Conservation (phyloP, 2,888 invertebrate species). For the Petrolisthes cinctipes region DNA sequence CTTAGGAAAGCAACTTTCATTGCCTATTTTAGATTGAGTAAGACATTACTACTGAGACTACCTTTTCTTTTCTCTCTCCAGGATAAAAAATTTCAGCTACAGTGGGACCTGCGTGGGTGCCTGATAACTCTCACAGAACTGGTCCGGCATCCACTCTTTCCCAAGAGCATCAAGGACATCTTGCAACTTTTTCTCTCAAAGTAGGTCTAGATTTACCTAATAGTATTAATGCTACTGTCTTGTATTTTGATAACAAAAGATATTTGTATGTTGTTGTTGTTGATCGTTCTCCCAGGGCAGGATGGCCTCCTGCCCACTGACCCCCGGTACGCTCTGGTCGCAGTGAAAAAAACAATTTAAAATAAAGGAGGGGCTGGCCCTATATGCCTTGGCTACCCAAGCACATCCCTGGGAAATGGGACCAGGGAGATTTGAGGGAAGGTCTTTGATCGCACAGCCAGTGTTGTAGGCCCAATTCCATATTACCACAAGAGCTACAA, state of each 20-base stretch:
- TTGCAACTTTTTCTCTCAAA: conserved; percentile 68
- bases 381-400: too few species aligned
- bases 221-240: neutral
- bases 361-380: too few species aligned
- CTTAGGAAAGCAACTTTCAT: neutral
- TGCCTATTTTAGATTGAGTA: neutral
- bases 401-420: too few species aligned
- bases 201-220: conserved; percentile 25
- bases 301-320: too few species aligned
- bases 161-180: conserved; percentile 67
- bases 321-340: too few species aligned
- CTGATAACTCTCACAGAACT: conserved; percentile 69
- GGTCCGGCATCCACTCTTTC: conserved; percentile 69
- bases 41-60: neutral
- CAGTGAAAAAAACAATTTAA: too few species aligned
- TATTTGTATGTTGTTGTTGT: neutral
- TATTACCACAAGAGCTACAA: too few species aligned
- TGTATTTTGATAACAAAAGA: too few species aligned
- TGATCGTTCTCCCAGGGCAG: too few species aligned
- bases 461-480: too few species aligned
- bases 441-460: too few species aligned
- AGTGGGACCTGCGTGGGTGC: conserved; percentile 69
- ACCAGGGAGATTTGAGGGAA: too few species aligned
- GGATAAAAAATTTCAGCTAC: conserved; percentile 69
- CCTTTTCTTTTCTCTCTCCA: conserved; percentile 54